Evolutionary conservation across 2,888 invertebrate genomes (phyloP).

Genomic region (Chelonus formosanus): DNA sequence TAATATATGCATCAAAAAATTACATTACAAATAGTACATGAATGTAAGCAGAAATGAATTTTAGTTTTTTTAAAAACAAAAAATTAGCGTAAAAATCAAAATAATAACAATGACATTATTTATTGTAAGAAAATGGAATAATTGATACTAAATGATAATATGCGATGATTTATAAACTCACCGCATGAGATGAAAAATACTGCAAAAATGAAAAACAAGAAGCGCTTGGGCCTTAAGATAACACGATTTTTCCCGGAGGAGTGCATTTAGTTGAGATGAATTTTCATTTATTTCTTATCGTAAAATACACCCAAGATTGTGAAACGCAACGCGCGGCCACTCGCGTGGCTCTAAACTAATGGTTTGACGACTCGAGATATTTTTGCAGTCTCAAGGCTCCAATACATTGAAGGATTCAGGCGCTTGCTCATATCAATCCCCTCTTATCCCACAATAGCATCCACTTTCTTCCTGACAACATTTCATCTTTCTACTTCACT

Average conservation of each 20-base stretch:
- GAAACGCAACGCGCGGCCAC: constrained; percentile 55
- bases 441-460: constrained; percentile 12
- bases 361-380: constrained; percentile 40
- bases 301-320: constrained; percentile 19
- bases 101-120: no score
- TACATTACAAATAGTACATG: no score
- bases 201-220: neutral
- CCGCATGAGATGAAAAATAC: constrained; percentile 11
- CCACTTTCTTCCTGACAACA: constrained; percentile 8
- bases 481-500: constrained; percentile 12
- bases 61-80: no score
- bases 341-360: constrained; percentile 57
- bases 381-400: constrained; percentile 38
- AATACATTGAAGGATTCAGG: constrained; percentile 39
- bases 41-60: no score
- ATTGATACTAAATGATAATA: no score
- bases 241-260: neutral
- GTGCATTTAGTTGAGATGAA: constrained; percentile 15
- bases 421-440: constrained; percentile 41
- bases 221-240: neutral
- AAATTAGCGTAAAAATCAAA: no score
- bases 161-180: constrained; percentile 9
- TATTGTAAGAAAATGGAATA: no score
- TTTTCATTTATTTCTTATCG: neutral
- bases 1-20: no score